A percentile compares a stretch with the other conserved stretches of the same genome.
Evolutionary conservation across 2,113 vertebrate species (phyloP).

Genomic region (Gopherus evgoodei): DNA sequence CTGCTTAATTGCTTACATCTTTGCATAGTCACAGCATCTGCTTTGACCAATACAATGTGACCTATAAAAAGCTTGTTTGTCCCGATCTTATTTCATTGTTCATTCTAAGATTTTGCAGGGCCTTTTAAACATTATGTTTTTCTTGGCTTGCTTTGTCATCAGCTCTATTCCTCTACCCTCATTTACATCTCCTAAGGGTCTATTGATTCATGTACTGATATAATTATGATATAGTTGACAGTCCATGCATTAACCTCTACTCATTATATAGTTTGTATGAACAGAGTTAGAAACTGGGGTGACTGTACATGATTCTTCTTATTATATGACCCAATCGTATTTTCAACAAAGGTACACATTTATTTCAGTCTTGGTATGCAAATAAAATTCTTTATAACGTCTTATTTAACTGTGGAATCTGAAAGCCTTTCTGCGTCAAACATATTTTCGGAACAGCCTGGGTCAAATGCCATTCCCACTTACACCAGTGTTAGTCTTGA

Average conservation of each 20-base stretch:
- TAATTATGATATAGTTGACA: constrained; percentile 70
- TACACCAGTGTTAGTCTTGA: background rate
- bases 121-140: constrained; percentile 15
- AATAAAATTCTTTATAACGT: background rate
- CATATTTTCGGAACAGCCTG: background rate
- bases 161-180: background rate
- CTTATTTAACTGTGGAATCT: background rate
- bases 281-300: constrained; percentile 36
- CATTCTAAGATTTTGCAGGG: background rate
- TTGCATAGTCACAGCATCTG: background rate
- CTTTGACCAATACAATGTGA: background rate
- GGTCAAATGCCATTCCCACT: background rate
- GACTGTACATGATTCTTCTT: background rate
- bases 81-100: background rate
- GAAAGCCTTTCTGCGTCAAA: background rate
- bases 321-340: background rate
- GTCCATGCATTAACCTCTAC: constrained; percentile 50
- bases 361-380: background rate
- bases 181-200: constrained; percentile 28
- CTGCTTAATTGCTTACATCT: background rate
- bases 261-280: constrained; percentile 37
- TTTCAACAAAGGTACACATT: background rate
- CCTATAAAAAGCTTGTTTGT: background rate
- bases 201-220: constrained; percentile 67
- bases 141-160: constrained; percentile 40